Conservation (phyloP, 2,797 vertebrate species). For the Rachycentron canadum region DNA sequence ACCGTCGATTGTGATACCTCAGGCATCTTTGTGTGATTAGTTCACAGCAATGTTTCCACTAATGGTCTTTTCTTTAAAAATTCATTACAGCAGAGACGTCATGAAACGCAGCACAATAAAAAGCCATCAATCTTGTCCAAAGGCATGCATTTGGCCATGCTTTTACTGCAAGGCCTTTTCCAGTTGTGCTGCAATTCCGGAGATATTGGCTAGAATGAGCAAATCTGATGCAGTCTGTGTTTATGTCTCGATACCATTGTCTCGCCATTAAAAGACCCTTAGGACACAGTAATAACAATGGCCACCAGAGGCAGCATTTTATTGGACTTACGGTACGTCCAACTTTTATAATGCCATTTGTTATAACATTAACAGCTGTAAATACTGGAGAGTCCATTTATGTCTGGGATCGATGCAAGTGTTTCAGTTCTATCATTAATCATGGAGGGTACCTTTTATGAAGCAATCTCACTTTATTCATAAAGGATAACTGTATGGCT, state of each 20-base stretch:
- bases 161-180: not conserved
- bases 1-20: not conserved
- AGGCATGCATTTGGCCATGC: not conserved
- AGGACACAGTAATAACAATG: conserved; percentile 21
- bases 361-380: conserved; percentile 82
- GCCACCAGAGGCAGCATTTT: conserved; percentile 54
- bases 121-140: not conserved
- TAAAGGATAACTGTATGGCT: conserved; percentile 84
- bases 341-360: conserved; percentile 80
- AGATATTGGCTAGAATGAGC: not conserved
- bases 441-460: conserved; percentile 78
- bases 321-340: conserved; percentile 63
- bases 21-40: not conserved
- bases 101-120: not conserved
- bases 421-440: conserved; percentile 75
- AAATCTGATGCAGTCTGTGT: not conserved
- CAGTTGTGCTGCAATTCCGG: not conserved
- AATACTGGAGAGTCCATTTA: conserved; percentile 80
- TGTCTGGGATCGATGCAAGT: conserved; percentile 69
- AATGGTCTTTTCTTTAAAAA: not conserved
- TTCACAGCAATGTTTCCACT: not conserved
- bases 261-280: conserved; percentile 17
- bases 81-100: not conserved
- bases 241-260: conserved; percentile 16
- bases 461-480: conserved; percentile 86